A percentile compares a stretch with the other conserved stretches of the same genome.
Evolutionary conservation across 2,888 invertebrate genomes (phyloP).

Genomic region (Sisyra nigra): DNA sequence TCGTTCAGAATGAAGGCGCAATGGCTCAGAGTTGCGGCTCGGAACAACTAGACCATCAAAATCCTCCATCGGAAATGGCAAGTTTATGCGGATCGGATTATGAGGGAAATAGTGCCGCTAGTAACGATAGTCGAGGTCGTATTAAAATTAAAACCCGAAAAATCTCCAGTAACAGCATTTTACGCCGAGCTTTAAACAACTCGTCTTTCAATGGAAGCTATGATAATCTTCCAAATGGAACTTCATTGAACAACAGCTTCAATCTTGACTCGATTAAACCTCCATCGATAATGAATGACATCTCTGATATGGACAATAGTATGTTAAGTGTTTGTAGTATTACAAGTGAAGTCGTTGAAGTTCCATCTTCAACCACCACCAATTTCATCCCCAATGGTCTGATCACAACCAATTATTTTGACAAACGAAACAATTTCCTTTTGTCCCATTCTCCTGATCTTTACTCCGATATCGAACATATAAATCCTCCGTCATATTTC

Average conservation of each 20-base stretch:
- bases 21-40: conserved; percentile 42
- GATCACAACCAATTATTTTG: conserved; percentile 19
- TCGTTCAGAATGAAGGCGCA: conserved; percentile 31
- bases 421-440: conserved; percentile 16
- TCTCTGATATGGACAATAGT: conserved; percentile 62
- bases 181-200: conserved; percentile 51
- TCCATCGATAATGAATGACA: conserved; percentile 63
- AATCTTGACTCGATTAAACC: conserved; percentile 71
- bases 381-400: conserved; percentile 27
- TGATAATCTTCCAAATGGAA: conserved; percentile 41
- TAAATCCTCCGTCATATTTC: conserved; percentile 55
- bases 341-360: conserved; percentile 58
- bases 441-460: conserved; percentile 22
- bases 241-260: conserved; percentile 34
- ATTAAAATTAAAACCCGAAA: conserved; percentile 28
- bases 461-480: conserved; percentile 46
- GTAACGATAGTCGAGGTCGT: conserved; percentile 18
- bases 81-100: conserved; percentile 34
- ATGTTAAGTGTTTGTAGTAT: conserved; percentile 75
- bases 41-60: conserved; percentile 55
- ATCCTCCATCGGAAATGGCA: conserved; percentile 61
- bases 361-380: conserved; percentile 18
- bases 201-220: conserved; percentile 35
- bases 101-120: conserved; percentile 17
- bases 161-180: conserved; percentile 54